Percentiles rank a stretch among this genome's conserved stretches.
phyloP scores from a whole-genome alignment of 2,113 vertebrate species.

The Phyllostomus discolor region DNA sequence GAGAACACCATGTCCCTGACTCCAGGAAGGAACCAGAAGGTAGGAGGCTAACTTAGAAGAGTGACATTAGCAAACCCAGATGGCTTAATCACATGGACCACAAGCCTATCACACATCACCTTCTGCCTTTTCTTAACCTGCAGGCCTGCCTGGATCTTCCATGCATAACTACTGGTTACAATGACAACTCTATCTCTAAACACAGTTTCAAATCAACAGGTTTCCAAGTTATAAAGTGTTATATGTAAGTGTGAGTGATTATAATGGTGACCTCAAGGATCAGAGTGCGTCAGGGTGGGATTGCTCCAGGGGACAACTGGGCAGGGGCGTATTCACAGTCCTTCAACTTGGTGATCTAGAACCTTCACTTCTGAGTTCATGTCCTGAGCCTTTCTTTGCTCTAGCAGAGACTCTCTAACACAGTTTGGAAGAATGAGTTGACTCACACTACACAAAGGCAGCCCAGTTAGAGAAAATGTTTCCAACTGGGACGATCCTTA shows the following conservation, averaged over 20 bases:
- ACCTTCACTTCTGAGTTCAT: neutral
- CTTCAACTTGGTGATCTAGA: neutral
- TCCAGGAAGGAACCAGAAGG: neutral
- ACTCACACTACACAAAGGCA: neutral
- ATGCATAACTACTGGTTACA: neutral
- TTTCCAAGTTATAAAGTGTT: neutral
- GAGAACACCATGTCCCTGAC: neutral
- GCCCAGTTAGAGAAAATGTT: neutral
- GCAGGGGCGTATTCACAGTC: neutral
- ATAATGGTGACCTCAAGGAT: neutral
- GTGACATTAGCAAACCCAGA: neutral
- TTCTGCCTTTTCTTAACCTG: neutral
- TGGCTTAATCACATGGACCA: neutral
- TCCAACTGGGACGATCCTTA: neutral
- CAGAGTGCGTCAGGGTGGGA: neutral
- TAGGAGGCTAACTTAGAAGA: neutral
- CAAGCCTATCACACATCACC: neutral
- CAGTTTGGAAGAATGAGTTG: neutral
- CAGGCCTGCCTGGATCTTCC: neutral
- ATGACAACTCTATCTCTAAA: neutral
- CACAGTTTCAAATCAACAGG: neutral
- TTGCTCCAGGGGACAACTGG: neutral
- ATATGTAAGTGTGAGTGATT: neutral
- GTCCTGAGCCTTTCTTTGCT: neutral
- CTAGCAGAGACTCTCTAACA: neutral